These are phyloP conservation scores for Macrosteles quadrilineatus DNA, from an alignment of 1,140 invertebrate species.

Conservation along the genomic window DNA sequence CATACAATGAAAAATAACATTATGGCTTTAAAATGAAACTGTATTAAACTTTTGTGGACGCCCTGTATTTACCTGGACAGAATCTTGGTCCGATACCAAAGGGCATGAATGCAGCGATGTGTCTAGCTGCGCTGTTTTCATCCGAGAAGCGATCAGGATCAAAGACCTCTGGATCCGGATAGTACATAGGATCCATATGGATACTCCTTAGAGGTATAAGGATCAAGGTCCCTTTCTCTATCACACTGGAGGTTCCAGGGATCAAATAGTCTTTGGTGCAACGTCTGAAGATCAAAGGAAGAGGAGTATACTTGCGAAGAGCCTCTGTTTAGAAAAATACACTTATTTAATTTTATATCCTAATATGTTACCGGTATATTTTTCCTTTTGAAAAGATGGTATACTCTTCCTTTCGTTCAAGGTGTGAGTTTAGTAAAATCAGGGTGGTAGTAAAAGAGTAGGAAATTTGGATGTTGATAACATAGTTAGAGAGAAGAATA, in stretches of 20 bases:
- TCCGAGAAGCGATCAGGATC: constrained; percentile 66
- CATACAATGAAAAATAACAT: too few species aligned
- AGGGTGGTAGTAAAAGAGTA: too few species aligned
- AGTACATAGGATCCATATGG: constrained; percentile 64
- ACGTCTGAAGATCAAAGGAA: constrained; percentile 54
- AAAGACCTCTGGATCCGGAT: constrained; percentile 64
- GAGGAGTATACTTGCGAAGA: constrained; percentile 59
- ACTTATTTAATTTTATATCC: constrained; percentile 29
- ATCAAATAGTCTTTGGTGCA: constrained; percentile 56
- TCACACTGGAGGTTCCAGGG: constrained; percentile 50
- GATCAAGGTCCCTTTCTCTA: constrained; percentile 55
- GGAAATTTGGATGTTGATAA: too few species aligned
- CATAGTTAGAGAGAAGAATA: too few species aligned
- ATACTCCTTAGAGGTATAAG: constrained; percentile 59
- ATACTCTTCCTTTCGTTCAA: too few species aligned
- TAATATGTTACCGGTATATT: too few species aligned
- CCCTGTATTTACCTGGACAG: constrained; percentile 59
- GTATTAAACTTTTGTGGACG: too few species aligned
- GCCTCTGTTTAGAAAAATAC: too few species aligned
- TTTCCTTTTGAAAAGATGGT: too few species aligned
- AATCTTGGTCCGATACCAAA: constrained; percentile 60
- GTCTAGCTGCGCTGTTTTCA: constrained; percentile 50
- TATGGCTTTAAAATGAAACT: too few species aligned
- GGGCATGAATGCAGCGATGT: constrained; percentile 54
- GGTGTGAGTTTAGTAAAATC: too few species aligned